Percentiles rank a stretch among this genome's conserved stretches.
These are phyloP conservation scores for Brachirus orientalis DNA, from an alignment of 2,113 vertebrate species.

Conservation along the genomic window DNA sequence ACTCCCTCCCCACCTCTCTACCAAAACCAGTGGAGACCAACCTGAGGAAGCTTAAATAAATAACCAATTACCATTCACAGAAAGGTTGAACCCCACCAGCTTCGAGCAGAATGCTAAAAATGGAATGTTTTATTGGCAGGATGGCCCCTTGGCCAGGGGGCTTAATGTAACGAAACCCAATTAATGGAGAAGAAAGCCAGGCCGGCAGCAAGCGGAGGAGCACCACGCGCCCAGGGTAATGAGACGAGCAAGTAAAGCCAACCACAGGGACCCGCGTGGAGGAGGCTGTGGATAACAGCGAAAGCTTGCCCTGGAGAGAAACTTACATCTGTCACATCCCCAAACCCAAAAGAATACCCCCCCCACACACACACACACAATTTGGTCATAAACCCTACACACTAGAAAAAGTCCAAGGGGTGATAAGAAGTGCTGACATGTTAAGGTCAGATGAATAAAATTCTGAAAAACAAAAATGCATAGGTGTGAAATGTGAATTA, in stretches of 20 bases:
- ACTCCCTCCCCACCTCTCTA: conserved; percentile 19
- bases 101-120: conserved; percentile 74
- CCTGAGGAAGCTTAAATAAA: conserved; percentile 82
- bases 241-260: conserved; percentile 71
- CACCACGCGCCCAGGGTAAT: conserved; percentile 80
- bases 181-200: conserved; percentile 83
- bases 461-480: no score
- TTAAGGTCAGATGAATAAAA: conserved; percentile 28
- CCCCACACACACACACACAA: conserved; percentile 17
- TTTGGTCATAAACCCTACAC: conserved; percentile 49
- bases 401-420: conserved; percentile 14
- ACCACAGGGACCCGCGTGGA: conserved; percentile 68
- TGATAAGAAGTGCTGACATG: conserved; percentile 19
- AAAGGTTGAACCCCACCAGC: conserved; percentile 68
- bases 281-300: conserved; percentile 67
- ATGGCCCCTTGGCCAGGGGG: conserved; percentile 80
- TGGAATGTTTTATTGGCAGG: conserved; percentile 80
- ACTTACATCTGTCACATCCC: conserved; percentile 68
- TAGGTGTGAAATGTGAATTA: not conserved
- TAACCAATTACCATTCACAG: conserved; percentile 78
- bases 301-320: conserved; percentile 75
- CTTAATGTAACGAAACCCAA: conserved; percentile 85
- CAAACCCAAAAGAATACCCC: not conserved
- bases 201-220: conserved; percentile 73
- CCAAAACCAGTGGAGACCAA: conserved; percentile 68